A percentile compares a stretch with the other conserved stretches of the same genome.
Conservation (phyloP, 2,113 vertebrate species). For the Phaethornis superciliosus region DNA sequence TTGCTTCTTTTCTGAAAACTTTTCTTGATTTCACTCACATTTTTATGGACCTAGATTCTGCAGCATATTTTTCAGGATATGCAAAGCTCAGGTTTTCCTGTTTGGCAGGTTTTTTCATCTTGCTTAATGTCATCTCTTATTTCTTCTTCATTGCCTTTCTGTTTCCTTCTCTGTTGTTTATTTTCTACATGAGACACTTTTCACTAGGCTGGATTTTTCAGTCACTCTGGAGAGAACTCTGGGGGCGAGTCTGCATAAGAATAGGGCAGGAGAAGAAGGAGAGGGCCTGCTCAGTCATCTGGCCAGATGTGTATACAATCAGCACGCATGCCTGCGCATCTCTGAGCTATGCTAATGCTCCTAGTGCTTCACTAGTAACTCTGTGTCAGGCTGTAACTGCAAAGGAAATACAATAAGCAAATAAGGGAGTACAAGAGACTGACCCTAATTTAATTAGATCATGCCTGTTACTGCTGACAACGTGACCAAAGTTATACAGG, state of each 20-base stretch:
- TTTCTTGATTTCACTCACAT: not conserved
- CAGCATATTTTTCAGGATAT: not conserved
- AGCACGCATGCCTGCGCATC: not conserved
- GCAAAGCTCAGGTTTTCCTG: not conserved
- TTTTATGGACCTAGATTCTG: not conserved
- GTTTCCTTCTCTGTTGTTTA: not conserved
- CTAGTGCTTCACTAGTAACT: not conserved
- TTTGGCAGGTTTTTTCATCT: not conserved
- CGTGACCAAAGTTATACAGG: not conserved
- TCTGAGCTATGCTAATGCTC: not conserved
- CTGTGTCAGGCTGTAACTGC: not conserved
- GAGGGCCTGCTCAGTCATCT: not conserved
- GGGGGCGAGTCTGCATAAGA: not conserved
- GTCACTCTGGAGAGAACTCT: not conserved
- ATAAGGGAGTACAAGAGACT: not conserved
- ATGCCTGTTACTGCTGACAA: not conserved
- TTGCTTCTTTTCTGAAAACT: not conserved
- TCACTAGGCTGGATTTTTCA: not conserved
- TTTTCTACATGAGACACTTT: not conserved
- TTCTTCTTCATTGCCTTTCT: not conserved
- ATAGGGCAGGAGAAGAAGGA: not conserved
- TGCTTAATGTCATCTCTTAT: not conserved
- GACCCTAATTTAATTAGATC: conserved; percentile 25
- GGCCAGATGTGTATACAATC: not conserved
- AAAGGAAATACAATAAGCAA: not conserved